Percentiles rank a stretch among this genome's conserved stretches.
These are phyloP conservation scores for Geophilus truncorum DNA, from an alignment of 2,888 invertebrate genomes.

Conservation along the genomic window DNA sequence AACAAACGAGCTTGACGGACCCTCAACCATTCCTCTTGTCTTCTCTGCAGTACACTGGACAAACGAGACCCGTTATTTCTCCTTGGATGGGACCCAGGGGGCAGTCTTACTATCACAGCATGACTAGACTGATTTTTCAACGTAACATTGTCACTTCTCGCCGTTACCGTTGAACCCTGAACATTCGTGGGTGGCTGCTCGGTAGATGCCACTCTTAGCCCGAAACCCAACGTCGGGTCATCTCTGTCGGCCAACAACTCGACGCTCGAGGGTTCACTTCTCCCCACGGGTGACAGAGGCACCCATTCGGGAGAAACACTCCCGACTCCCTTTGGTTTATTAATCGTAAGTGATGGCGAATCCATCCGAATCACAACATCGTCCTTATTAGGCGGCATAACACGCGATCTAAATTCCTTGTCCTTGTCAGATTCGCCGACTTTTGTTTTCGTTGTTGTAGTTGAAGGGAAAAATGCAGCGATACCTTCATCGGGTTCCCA, in stretches of 20 bases:
- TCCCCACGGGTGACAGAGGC: neutral
- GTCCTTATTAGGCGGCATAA: neutral
- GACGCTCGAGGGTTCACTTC: neutral
- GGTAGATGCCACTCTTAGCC: neutral
- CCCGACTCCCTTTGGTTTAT: neutral
- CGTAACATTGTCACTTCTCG: too few species aligned
- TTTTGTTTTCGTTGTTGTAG: neutral
- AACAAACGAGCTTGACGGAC: neutral
- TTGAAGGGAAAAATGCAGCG: neutral
- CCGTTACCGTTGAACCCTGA: neutral
- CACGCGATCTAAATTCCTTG: slow-evolving; percentile 29
- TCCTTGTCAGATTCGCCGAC: neutral
- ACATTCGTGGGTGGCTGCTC: neutral
- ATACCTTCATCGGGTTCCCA: slow-evolving; percentile 31
- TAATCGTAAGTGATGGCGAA: slow-evolving; percentile 6
- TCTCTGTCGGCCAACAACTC: neutral
- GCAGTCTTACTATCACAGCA: slow-evolving; percentile 12
- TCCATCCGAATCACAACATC: neutral
- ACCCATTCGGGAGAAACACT: neutral
- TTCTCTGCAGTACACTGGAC: neutral
- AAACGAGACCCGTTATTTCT: neutral
- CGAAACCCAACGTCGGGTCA: neutral
- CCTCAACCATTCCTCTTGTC: slow-evolving; percentile 1
- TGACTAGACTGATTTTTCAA: slow-evolving; percentile 29
- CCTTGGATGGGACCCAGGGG: slow-evolving; percentile 3